Conservation (phyloP, 2,888 invertebrate genomes). For the Rhimphoctona megacephalus region DNA sequence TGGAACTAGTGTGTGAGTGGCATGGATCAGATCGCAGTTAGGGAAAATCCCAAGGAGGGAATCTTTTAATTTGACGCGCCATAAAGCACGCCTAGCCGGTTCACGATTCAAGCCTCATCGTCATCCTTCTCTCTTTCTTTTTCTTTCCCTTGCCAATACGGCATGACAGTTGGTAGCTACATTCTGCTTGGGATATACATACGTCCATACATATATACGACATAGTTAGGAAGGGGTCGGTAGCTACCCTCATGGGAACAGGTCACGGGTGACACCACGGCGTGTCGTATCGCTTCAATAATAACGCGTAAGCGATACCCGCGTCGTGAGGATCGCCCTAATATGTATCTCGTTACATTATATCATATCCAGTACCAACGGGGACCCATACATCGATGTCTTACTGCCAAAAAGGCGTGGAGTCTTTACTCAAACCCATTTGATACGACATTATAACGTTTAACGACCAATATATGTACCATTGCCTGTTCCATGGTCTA, state of each 20-base stretch:
- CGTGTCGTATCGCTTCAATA: slow-evolving; percentile 84
- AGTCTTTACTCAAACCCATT: background rate
- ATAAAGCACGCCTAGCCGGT: slow-evolving; percentile 82
- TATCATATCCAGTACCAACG: slow-evolving; percentile 61
- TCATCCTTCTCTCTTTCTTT: slow-evolving; percentile 40
- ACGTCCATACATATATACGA: slow-evolving; percentile 73
- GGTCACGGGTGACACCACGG: slow-evolving; percentile 83
- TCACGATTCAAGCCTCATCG: slow-evolving; percentile 55
- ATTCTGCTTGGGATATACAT: slow-evolving; percentile 69
- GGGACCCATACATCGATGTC: slow-evolving; percentile 33
- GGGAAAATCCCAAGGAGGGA: slow-evolving; percentile 81
- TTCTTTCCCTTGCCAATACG: slow-evolving; percentile 64
- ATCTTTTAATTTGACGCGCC: slow-evolving; percentile 85
- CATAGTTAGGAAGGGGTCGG: slow-evolving; percentile 72
- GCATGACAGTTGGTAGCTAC: slow-evolving; percentile 83
- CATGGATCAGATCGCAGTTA: slow-evolving; percentile 81
- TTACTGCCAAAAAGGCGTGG: slow-evolving; percentile 1
- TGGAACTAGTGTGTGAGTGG: slow-evolving; percentile 48
- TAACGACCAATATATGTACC: slow-evolving; percentile 7
- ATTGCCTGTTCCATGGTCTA: slow-evolving; percentile 27
- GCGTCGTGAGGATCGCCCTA: slow-evolving; percentile 71
- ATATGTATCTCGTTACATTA: slow-evolving; percentile 75
- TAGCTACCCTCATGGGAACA: slow-evolving; percentile 79
- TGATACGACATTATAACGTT: slow-evolving; percentile 34
- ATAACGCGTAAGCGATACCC: slow-evolving; percentile 84